Conservation (phyloP, 2,797 vertebrate genomes). For the Leuciscus waleckii region DNA sequence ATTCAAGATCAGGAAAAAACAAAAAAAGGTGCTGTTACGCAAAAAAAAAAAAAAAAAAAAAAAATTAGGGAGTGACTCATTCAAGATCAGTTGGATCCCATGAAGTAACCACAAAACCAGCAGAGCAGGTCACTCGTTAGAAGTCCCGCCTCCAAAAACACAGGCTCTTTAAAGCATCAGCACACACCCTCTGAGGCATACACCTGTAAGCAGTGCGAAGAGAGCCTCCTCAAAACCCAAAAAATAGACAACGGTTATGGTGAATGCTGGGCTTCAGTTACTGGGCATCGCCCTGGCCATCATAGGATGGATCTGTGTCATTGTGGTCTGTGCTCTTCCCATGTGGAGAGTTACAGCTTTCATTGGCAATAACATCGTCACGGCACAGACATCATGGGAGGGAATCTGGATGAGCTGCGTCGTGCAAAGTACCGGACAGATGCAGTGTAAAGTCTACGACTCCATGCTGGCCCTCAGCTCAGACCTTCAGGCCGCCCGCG, state of each 20-base stretch:
- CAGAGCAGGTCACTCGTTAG: conserved; percentile 36
- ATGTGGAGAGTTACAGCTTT: conserved; percentile 95
- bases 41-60: background rate
- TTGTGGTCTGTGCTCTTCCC: conserved; percentile 87
- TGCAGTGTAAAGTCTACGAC: conserved; percentile 97
- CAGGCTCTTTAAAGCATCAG: conserved; percentile 41
- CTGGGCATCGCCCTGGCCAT: conserved; percentile 86
- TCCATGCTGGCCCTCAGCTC: conserved; percentile 88
- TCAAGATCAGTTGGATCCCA: conserved; percentile 15
- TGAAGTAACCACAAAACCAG: conserved; percentile 52
- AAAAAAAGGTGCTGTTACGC: background rate
- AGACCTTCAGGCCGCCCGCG: conserved; percentile 92
- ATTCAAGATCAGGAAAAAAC: background rate
- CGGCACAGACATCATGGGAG: conserved; percentile 88
- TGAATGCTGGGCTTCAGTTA: conserved; percentile 91
- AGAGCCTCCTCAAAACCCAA: conserved; percentile 12
- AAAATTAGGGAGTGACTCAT: conserved; percentile 30
- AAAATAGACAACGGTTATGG: conserved; percentile 77
- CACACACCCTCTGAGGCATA: conserved; percentile 28
- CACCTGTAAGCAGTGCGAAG: conserved; percentile 22
- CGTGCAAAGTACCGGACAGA: conserved; percentile 95
- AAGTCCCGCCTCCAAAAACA: conserved; percentile 47
- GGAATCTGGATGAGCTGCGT: conserved; percentile 98
- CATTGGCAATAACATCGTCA: conserved; percentile 91
- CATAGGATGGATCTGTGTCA: conserved; percentile 89